These are phyloP conservation scores for Campoletis sonorensis DNA, from an alignment of 1,140 invertebrate species.

Conservation along the genomic window DNA sequence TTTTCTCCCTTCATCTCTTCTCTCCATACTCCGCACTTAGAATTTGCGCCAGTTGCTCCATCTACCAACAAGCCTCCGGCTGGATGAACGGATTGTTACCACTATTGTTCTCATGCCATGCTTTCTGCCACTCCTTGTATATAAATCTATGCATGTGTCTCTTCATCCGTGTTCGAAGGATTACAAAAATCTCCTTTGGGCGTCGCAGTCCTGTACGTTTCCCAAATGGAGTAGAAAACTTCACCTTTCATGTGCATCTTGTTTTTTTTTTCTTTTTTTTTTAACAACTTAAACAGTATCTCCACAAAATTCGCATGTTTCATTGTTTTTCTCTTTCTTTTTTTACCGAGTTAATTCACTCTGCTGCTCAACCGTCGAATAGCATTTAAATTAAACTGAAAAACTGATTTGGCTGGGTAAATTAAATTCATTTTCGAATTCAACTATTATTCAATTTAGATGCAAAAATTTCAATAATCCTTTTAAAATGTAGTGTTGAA, in stretches of 20 bases:
- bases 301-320: not conserved
- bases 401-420: too few species aligned
- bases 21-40: not conserved
- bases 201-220: not conserved
- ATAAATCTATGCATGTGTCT: not conserved
- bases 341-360: not conserved
- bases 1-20: too few species aligned
- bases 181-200: conserved; percentile 8
- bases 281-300: not conserved
- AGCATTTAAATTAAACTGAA: too few species aligned
- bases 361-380: too few species aligned
- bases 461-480: too few species aligned
- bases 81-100: not conserved
- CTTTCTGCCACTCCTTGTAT: not conserved
- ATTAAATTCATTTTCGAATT: too few species aligned
- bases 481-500: too few species aligned
- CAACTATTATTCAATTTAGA: too few species aligned
- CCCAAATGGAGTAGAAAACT: not conserved
- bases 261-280: too few species aligned
- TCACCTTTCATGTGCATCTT: not conserved
- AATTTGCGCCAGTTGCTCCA: not conserved
- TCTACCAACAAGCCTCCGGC: not conserved
- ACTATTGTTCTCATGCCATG: not conserved
- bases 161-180: not conserved
- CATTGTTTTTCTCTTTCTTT: not conserved